Evolutionary conservation across 2,888 invertebrate genomes (phyloP).

Genomic region (Exephanes ischioxanthus): DNA sequence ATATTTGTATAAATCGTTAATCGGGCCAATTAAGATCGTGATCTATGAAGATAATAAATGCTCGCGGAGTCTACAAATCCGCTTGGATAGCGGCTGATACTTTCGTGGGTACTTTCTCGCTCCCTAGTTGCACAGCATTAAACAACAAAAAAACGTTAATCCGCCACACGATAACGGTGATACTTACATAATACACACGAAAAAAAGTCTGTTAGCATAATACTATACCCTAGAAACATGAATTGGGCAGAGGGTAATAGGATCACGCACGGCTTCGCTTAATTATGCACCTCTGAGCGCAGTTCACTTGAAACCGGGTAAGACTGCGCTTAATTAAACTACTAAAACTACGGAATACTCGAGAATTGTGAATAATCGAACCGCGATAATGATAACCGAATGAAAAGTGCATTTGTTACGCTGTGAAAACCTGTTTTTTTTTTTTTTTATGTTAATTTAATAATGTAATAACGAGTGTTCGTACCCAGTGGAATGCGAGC

Average conservation of each 20-base stretch:
- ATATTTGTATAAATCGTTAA: conserved; percentile 22
- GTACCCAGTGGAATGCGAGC: conserved; percentile 46
- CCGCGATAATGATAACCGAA: conserved; percentile 20
- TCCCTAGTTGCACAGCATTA: conserved; percentile 50
- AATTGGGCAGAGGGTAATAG: conserved; percentile 78
- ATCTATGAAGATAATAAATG: not conserved
- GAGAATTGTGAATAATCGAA: conserved; percentile 8
- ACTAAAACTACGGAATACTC: conserved; percentile 57
- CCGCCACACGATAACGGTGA: conserved; percentile 54
- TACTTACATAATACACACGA: conserved; percentile 64
- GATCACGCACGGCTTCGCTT: conserved; percentile 79
- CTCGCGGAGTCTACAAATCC: conserved; percentile 23
- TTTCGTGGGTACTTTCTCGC: conserved; percentile 53
- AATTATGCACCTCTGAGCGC: conserved; percentile 76
- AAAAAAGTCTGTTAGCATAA: conserved; percentile 46
- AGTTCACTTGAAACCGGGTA: conserved; percentile 76
- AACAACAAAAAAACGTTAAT: conserved; percentile 49
- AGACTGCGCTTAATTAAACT: conserved; percentile 72
- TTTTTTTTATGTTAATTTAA: not conserved
- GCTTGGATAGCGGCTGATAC: conserved; percentile 42
- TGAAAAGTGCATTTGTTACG: conserved; percentile 21
- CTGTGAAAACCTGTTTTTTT: conserved; percentile 3
- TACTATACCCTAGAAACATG: conserved; percentile 63
- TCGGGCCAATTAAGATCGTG: conserved; percentile 34
- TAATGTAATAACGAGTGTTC: conserved; percentile 34